Evolutionary conservation across 2,888 invertebrate genomes (phyloP), one percentile per base, ranked within the genome.

Genomic region (Nomada flava): DNA sequence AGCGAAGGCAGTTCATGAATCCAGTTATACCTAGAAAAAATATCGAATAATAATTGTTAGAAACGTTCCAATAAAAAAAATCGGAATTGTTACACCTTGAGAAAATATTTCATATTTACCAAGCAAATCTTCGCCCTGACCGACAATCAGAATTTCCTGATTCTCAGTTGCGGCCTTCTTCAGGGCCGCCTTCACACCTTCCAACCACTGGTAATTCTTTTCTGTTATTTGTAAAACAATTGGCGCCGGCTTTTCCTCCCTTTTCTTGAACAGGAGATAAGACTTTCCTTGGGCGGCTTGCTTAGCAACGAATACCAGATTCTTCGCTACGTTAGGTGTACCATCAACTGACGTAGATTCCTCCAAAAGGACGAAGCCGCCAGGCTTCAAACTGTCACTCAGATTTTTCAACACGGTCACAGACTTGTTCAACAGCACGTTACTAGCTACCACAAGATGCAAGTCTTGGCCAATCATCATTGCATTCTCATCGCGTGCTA

Each of bases 1-100:
- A 96, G 90, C 97, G 96, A 86, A 99, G 95, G 94, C 99, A 99
- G 92, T 98, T 97, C 91, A 97, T 96, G 92, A 99, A 95, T 63
- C 99, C 99, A 76, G 98, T 95, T 84, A 98, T 95, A 69, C 99
- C 99, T 92, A 95, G 95, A 60, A 76, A 52, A 36, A 23, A 29
- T 11, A 50, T 26, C 26, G 26, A 26, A 50, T 20, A 15, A n/a
- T 50, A 50, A 74, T 23, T 26, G 42, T 64, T 26, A 26, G 5
- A 63, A 18, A 50, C 36, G 3, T n/a, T 44, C 0, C 47, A 26
- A 23, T 13, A 47, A 55, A 20, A 18, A 50, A 10, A 1, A 53
- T 47, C 36, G 36, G n/a, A 2, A 26, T 15, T 26, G 15, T 64
- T 18, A 20, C 42, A 57, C 1, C 9, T 44, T 1, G 9, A 26